Conservation (phyloP, 2,888 invertebrate genomes). For the Lottia scabra region DNA sequence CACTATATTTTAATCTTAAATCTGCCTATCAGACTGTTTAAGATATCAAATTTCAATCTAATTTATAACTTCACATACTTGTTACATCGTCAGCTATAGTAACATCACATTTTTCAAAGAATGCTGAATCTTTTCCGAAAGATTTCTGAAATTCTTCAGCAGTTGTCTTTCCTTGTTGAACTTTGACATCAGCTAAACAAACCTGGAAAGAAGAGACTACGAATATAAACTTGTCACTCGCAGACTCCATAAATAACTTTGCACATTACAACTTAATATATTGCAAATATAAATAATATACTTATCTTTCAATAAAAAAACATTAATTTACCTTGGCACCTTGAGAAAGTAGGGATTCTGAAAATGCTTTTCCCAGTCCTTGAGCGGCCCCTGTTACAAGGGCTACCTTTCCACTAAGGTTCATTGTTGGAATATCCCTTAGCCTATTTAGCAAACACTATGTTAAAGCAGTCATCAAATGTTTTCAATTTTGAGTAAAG, state of each 20-base stretch:
- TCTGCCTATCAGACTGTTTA: too few relatives aligned
- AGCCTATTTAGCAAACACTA: constrained; percentile 6
- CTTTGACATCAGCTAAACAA: constrained; percentile 48
- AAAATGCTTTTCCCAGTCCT: constrained; percentile 58
- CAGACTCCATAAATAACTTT: too few relatives aligned
- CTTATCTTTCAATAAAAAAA: too few relatives aligned
- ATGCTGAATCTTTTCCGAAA: constrained; percentile 37
- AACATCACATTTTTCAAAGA: constrained; percentile 57
- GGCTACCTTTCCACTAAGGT: constrained; percentile 46
- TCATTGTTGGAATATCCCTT: constrained; percentile 23
- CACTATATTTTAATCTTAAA: too few relatives aligned
- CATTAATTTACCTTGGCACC: constrained; percentile 49
- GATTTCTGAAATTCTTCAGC: constrained; percentile 35
- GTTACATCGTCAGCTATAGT: constrained; percentile 11
- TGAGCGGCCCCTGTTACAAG: constrained; percentile 61
- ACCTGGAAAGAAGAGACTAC: constrained; percentile 38
- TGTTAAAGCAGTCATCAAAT: background rate
- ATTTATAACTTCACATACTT: too few relatives aligned
- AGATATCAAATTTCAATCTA: too few relatives aligned
- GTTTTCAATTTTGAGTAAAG: too few relatives aligned
- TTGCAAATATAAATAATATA: too few relatives aligned
- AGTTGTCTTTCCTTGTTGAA: constrained; percentile 37
- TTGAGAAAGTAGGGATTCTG: constrained; percentile 47
- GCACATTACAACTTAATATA: too few relatives aligned
- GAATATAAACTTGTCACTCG: too few relatives aligned